phyloP scores from a whole-genome alignment of 2,113 vertebrate genomes.

The Pavo muticus region DNA sequence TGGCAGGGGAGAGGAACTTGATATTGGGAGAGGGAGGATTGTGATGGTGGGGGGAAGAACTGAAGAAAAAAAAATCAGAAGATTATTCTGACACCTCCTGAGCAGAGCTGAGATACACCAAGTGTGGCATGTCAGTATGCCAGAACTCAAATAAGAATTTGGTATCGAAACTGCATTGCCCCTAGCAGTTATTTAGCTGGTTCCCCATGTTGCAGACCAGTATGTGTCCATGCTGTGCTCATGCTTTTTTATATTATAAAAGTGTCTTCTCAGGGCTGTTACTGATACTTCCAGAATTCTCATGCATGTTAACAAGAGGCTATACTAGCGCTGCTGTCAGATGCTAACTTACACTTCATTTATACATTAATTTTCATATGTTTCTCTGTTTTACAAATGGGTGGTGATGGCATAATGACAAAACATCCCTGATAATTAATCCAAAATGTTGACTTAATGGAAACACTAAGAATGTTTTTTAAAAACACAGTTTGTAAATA shows the following conservation, averaged over 20 bases:
- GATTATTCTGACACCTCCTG: not conserved
- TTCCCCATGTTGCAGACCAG: not conserved
- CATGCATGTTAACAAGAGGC: not conserved
- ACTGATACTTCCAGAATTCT: not conserved
- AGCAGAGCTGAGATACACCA: not conserved
- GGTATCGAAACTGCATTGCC: not conserved
- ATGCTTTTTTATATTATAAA: not conserved
- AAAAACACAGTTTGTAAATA: not conserved
- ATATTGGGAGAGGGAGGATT: not conserved
- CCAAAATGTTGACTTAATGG: not conserved
- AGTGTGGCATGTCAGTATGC: not conserved
- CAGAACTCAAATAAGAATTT: not conserved
- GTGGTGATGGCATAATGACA: not conserved
- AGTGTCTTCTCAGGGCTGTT: not conserved
- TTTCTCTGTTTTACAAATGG: not conserved
- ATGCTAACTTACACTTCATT: not conserved
- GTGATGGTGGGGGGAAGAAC: no score
- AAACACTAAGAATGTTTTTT: not conserved
- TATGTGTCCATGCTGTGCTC: not conserved
- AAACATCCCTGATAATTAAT: not conserved
- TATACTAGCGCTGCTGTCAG: not conserved
- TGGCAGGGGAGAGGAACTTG: not conserved
- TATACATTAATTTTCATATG: not conserved
- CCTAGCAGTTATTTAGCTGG: not conserved
- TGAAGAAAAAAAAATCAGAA: not conserved